phyloP scores from a whole-genome alignment of 92 coral and sea anemone species.

The Epizoanthus illoricatus region DNA sequence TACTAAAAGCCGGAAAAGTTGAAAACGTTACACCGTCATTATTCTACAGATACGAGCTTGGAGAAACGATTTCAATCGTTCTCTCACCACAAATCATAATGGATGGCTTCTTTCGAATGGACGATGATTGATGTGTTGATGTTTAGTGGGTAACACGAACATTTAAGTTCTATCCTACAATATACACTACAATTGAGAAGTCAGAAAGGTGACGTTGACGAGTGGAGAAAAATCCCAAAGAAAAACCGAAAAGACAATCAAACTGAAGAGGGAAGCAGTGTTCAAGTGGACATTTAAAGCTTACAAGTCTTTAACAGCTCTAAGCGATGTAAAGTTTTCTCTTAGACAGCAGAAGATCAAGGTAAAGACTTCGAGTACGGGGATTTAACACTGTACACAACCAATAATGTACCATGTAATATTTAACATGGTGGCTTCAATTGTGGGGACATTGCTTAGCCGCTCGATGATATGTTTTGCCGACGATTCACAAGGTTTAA shows the following conservation, averaged over 20 bases:
- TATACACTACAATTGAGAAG: background rate
- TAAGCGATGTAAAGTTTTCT: too few relatives aligned
- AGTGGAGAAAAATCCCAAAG: too few relatives aligned
- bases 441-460: background rate
- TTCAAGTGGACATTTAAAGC: too few relatives aligned
- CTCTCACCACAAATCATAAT: background rate
- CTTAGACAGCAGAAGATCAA: too few relatives aligned
- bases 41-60: too few relatives aligned
- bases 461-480: slow-evolving; percentile 7
- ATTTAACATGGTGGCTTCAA: background rate
- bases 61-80: background rate
- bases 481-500: background rate
- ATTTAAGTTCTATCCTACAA: background rate
- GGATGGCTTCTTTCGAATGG: slow-evolving; percentile 13
- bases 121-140: background rate
- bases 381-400: too few relatives aligned
- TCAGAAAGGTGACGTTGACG: background rate
- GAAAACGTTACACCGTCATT: background rate
- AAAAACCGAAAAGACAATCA: too few relatives aligned
- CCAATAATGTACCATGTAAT: background rate
- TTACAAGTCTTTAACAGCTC: too few relatives aligned
- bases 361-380: background rate
- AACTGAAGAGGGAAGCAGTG: too few relatives aligned
- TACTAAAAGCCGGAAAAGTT: background rate
- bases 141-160: background rate